Evolutionary conservation across 2,888 invertebrate species (phyloP).

Genomic region (Lasiommata megera): DNA sequence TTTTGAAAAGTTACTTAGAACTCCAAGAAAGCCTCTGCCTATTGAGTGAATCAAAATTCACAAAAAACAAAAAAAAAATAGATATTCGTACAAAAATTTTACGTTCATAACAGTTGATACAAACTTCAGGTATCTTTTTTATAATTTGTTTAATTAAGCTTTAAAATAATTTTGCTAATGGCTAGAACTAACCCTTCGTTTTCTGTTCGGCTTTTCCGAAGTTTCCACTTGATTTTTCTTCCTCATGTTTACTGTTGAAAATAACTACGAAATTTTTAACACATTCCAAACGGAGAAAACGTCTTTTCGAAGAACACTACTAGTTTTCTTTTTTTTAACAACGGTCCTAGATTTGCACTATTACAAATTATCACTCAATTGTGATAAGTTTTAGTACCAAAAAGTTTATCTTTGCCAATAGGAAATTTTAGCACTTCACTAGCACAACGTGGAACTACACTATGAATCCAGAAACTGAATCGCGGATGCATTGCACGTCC

Average conservation of each 20-base stretch:
- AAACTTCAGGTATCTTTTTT: too few species aligned
- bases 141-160: too few species aligned
- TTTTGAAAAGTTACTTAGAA: too few species aligned
- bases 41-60: too few species aligned
- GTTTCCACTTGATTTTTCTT: constrained; percentile 51
- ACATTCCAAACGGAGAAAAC: constrained; percentile 11
- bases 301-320: constrained; percentile 15
- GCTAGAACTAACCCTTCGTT: constrained; percentile 59
- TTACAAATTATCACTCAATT: background rate
- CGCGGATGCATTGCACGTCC: constrained; percentile 29
- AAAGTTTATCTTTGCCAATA: constrained; percentile 2
- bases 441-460: constrained; percentile 18
- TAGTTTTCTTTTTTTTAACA: constrained; percentile 15
- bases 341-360: constrained; percentile 6
- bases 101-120: too few species aligned
- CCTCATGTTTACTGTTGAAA: constrained; percentile 44
- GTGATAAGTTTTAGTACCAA: constrained; percentile 1
- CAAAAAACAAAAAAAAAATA: too few species aligned
- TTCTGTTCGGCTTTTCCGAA: constrained; percentile 61
- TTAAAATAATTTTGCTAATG: too few species aligned
- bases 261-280: constrained; percentile 14
- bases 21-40: too few species aligned
- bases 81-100: too few species aligned
- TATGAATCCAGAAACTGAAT: constrained; percentile 28
- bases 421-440: constrained; percentile 28